Evolutionary conservation across 2,797 vertebrate species (phyloP), one percentile per base, ranked within the genome.

Genomic region (Darevskia nairensis): DNA sequence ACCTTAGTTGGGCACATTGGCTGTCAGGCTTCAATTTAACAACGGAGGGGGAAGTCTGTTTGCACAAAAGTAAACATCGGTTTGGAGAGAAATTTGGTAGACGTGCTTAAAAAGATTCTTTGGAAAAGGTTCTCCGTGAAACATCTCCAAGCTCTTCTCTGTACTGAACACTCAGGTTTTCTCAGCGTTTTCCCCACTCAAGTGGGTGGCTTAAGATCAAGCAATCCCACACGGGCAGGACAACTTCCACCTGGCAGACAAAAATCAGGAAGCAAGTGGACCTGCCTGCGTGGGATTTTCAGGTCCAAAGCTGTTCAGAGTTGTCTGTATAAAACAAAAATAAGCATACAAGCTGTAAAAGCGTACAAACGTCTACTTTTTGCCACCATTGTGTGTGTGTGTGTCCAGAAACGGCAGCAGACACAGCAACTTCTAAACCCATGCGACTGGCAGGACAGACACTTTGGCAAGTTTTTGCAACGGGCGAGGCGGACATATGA

Each of bases 61-160:
- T 4, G 39, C 59, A 80, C 13, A 11, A 68, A 89, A 90, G 82
- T 75, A 89, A 85, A 59, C 75, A 83, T 87, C 83, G 50, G 82
- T 82, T 88, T 89, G 86, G 61, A 71, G 59, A 89, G n/a, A 80
- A 80, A 80, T 39, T 78, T 80, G 72, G 68, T 2, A 80, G 81
- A 83, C 27, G 9, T 78, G 15, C 50, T 46, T 19, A 86, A 19
- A 15, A 44, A 21, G 71, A 61, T 88, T 66, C 85, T 88, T 89
- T 87, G 81, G 74, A 21, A 77, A 88, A 89, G 68, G 44, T 2
- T 0, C 39, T 74, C 44, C 64, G 55, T 0, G n/a, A 87, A 92
- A 94, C 87, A 90, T 89, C 92, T 93, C 91, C 0, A 0, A 91
- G 89, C 74, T 90, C 80, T 90, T 72, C 19, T 88, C 87, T 88